Evolutionary conservation across 1,140 invertebrate species (phyloP), one percentile per base, ranked within the genome.

Genomic region (Ericerus pela): DNA sequence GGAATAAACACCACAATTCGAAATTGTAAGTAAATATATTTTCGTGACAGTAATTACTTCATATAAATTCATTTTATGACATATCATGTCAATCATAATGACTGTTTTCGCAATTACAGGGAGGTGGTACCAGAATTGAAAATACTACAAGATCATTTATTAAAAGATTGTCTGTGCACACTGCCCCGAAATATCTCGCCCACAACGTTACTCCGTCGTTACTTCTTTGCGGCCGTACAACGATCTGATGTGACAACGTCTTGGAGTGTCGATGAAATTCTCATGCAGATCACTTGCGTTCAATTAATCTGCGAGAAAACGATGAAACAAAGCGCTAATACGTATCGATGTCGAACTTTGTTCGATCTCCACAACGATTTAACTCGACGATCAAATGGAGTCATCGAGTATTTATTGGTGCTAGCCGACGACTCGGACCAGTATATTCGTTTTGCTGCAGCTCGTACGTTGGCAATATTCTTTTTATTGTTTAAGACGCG

Each of bases 301-400:
- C 85, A 90, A 60, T 69, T 90, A 6, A 70, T 90, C 38, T 88
- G 87, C 66, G 85, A 89, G 65, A 77, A 88, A 26, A 85, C 87
- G 62, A 74, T 88, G 38, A 85, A 85, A 65, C 87, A 91, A 68
- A 86, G 85, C 61, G 77, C 77, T 30, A 80, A 79, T 61, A 85
- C 85, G 1, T 75, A 81, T 22, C 83, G 89, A 68, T 90, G 87
- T 69, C 78, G 79, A 27, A 78, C 79, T 59, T 77, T 90, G 30
- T 79, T 80, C 67, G 79, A 84, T 62, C 78, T 86, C 14, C 86
- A 85, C 69, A 80, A 86, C 62, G 82, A 81, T 51, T 79, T 89
- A 60, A 81, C 89, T 43, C 30, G 30, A n/a, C n/a, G n/a, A n/a
- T n/a, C n/a, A n/a, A 51, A 72, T 16, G 72, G 73, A 10, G 70